Conservation (phyloP, 2,797 vertebrate genomes). For the Anas georgica region DNA sequence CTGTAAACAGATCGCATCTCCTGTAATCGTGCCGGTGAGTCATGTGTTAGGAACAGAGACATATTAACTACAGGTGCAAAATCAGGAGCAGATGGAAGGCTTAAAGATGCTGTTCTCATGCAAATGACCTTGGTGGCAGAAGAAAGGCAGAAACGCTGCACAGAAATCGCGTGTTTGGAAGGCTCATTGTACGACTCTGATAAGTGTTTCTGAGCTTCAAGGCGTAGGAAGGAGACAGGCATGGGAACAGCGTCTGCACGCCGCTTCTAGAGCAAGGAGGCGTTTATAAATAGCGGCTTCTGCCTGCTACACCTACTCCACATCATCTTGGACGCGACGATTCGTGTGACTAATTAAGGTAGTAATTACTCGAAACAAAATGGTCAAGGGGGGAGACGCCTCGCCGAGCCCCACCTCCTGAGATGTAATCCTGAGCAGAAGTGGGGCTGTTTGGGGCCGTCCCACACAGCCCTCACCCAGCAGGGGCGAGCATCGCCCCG, state of each 20-base stretch:
- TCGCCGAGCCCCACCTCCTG: neutral
- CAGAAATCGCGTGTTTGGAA: conserved; percentile 23
- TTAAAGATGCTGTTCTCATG: conserved; percentile 11
- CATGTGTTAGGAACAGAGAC: conserved; percentile 31
- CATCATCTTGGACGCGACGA: conserved; percentile 5
- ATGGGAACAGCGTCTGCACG: conserved; percentile 54
- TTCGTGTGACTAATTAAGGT: neutral
- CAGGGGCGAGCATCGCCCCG: neutral
- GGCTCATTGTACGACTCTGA: conserved; percentile 31
- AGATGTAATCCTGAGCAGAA: neutral
- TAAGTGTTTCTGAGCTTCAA: conserved; percentile 33
- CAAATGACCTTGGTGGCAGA: conserved; percentile 36
- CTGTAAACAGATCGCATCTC: conserved; percentile 39
- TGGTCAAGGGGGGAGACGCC: neutral
- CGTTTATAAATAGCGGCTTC: conserved; percentile 57
- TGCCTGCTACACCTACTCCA: conserved; percentile 56
- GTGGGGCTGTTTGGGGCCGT: neutral
- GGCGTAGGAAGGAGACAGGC: conserved; percentile 63
- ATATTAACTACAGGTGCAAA: conserved; percentile 60
- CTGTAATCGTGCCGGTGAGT: conserved; percentile 13
- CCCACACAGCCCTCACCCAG: neutral
- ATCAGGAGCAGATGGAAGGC: conserved; percentile 56
- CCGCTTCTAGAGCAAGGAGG: conserved; percentile 26
- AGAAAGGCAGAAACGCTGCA: conserved; percentile 8
- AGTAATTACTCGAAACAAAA: conserved; percentile 23